Percentiles rank a stretch among this genome's conserved stretches.
Conservation (phyloP, 2,888 invertebrate species). For the Pollenia labialis region DNA sequence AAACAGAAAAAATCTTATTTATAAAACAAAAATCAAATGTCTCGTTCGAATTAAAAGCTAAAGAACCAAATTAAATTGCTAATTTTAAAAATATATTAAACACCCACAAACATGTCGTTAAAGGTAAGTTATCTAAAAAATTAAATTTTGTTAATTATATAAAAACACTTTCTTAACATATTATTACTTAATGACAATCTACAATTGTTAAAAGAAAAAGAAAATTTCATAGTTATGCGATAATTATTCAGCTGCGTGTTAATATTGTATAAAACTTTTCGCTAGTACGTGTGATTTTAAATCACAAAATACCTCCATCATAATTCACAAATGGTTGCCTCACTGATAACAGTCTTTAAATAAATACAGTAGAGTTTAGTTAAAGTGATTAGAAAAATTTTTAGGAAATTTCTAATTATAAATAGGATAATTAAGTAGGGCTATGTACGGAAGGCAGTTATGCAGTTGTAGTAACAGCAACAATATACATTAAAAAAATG, state of each 20-base stretch:
- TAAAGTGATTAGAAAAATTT: neutral
- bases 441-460: no score
- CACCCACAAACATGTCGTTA: conserved; percentile 54
- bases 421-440: no score
- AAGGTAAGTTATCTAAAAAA: conserved; percentile 56
- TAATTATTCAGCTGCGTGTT: conserved; percentile 48
- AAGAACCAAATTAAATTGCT: conserved; percentile 25
- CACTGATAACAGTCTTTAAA: conserved; percentile 49
- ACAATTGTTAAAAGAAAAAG: neutral
- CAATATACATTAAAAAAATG: no score
- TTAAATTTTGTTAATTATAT: conserved; percentile 1
- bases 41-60: conserved; percentile 25
- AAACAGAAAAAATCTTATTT: neutral
- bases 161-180: neutral
- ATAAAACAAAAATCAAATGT: conserved; percentile 25
- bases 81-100: conserved; percentile 2
- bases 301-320: neutral
- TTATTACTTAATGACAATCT: conserved; percentile 18
- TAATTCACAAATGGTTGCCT: conserved; percentile 29
- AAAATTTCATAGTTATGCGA: conserved; percentile 51
- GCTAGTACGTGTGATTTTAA: conserved; percentile 35
- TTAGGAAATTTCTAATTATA: no score
- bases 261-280: neutral
- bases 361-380: conserved; percentile 15
- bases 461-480: no score